Percentiles rank a stretch among this genome's conserved stretches.
These are phyloP conservation scores for Augochlorella aurata DNA, from an alignment of 2,888 invertebrate species.

Conservation along the genomic window DNA sequence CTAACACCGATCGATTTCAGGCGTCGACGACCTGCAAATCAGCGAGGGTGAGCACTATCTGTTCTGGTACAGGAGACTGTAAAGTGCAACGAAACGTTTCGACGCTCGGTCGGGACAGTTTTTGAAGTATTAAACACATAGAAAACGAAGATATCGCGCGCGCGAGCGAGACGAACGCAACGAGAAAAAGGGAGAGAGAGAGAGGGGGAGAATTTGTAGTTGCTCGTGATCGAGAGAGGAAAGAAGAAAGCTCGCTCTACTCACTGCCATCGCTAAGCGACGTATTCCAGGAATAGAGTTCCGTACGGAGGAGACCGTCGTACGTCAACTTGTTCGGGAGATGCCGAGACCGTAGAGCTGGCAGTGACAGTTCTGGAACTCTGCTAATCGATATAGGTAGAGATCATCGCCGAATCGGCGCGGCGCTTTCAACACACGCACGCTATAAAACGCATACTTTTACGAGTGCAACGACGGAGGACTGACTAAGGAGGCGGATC, in stretches of 20 bases:
- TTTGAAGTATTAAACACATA: neutral
- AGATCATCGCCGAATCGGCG: conserved; percentile 17
- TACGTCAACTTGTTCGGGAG: conserved; percentile 37
- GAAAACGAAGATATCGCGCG: neutral
- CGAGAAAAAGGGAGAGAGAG: neutral
- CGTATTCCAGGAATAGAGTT: conserved; percentile 50
- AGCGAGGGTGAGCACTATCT: conserved; percentile 94
- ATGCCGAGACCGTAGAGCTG: conserved; percentile 39
- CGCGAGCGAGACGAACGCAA: too few species aligned
- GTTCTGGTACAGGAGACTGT: conserved; percentile 96
- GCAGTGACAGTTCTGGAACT: conserved; percentile 58
- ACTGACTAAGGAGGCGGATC: conserved; percentile 12
- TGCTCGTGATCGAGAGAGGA: neutral
- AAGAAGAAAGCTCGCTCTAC: conserved; percentile 49
- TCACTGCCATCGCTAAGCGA: conserved; percentile 67
- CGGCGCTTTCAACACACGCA: too few species aligned
- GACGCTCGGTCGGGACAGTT: conserved; percentile 17
- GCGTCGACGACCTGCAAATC: conserved; percentile 93
- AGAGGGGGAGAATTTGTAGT: conserved; percentile 1
- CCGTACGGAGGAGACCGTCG: neutral
- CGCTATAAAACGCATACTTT: neutral
- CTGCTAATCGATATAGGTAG: conserved; percentile 37
- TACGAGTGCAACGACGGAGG: conserved; percentile 5
- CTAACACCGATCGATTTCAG: conserved; percentile 82
- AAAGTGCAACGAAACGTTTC: conserved; percentile 61